Conservation (phyloP, 2,113 vertebrate genomes). For the Salvelinus sp. region DNA sequence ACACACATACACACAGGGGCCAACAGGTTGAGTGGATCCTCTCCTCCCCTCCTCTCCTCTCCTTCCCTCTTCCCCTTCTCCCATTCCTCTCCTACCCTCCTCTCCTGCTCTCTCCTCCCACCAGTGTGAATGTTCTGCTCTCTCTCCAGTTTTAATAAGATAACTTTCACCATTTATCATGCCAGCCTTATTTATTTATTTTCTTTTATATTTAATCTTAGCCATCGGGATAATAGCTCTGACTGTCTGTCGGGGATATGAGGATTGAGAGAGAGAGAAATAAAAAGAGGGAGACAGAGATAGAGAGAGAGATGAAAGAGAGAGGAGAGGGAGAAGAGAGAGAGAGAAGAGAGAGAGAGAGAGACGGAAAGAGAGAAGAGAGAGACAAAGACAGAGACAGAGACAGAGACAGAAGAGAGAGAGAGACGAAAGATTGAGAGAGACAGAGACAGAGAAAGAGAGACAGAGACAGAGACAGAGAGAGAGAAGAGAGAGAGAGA, state of each 20-base stretch:
- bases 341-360: background rate
- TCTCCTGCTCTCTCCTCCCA: background rate
- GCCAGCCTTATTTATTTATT: conserved; percentile 51
- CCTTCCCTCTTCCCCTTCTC: too few species aligned
- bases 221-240: conserved; percentile 48
- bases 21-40: too few species aligned
- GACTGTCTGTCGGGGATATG: conserved; percentile 41
- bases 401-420: too few species aligned
- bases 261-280: background rate
- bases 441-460: too few species aligned
- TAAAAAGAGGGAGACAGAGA: too few species aligned
- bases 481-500: background rate
- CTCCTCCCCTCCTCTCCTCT: background rate
- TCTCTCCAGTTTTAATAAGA: conserved; percentile 74
- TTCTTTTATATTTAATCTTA: conserved; percentile 60
- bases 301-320: too few species aligned
- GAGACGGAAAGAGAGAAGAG: too few species aligned
- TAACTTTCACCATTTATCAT: conserved; percentile 60
- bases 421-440: too few species aligned
- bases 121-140: conserved; percentile 30
- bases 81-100: background rate
- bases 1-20: background rate
- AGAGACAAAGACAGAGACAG: too few species aligned
- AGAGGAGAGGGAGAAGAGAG: too few species aligned
- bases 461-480: background rate